Evolutionary conservation across 2,888 invertebrate species (phyloP).

Genomic region (Lissonota sp.): DNA sequence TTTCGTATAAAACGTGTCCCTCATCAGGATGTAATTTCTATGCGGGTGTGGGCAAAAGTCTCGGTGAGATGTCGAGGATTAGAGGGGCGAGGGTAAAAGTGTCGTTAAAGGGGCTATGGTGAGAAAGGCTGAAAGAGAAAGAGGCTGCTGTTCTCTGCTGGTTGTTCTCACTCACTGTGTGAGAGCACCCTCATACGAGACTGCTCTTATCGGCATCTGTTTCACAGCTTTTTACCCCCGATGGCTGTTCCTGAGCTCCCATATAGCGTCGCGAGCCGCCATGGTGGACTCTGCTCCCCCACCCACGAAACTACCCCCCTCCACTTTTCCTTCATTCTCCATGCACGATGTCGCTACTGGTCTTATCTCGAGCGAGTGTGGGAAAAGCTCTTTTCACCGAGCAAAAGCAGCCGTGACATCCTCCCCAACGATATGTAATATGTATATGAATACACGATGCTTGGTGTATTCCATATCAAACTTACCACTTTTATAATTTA

Average conservation of each 20-base stretch:
- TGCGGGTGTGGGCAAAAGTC: slow-evolving; percentile 41
- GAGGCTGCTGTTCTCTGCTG: slow-evolving; percentile 7
- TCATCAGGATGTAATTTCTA: slow-evolving; percentile 61
- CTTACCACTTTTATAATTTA: too few species aligned
- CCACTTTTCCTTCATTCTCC: slow-evolving; percentile 1
- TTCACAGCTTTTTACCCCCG: slow-evolving; percentile 40
- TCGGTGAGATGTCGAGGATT: slow-evolving; percentile 35
- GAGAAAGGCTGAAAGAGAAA: slow-evolving; percentile 22
- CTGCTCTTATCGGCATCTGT: slow-evolving; percentile 74
- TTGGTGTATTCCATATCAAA: not conserved
- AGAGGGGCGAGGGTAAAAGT: slow-evolving; percentile 8
- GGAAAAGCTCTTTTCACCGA: slow-evolving; percentile 68
- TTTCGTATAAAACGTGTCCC: slow-evolving; percentile 38
- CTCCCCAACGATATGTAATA: slow-evolving; percentile 4
- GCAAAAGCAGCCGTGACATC: slow-evolving; percentile 35
- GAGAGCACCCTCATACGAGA: slow-evolving; percentile 69
- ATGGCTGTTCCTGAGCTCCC: not conserved
- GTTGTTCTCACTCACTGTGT: slow-evolving; percentile 63
- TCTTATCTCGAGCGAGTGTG: slow-evolving; percentile 71
- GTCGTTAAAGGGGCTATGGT: slow-evolving; percentile 7
- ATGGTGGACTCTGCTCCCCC: slow-evolving; percentile 27
- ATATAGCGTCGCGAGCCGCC: not conserved
- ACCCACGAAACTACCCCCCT: not conserved
- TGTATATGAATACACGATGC: not conserved
- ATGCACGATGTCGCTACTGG: slow-evolving; percentile 18